phyloP scores from a whole-genome alignment of 2,113 vertebrate species.

The Microcebus ravelobensis region DNA sequence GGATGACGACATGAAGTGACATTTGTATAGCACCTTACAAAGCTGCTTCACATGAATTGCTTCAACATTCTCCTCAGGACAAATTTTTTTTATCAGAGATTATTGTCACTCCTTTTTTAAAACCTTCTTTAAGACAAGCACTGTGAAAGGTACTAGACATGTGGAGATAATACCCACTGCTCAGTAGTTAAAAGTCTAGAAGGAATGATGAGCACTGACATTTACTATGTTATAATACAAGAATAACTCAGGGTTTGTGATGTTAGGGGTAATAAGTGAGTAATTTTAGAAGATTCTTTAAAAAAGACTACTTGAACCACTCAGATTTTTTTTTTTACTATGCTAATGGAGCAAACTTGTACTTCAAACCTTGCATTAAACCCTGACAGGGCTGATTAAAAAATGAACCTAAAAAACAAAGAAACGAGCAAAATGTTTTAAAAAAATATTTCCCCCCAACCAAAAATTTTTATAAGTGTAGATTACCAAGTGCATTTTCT shows the following conservation, averaged over 20 bases:
- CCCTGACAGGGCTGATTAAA: neutral
- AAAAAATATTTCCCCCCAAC: neutral
- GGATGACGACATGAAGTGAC: neutral
- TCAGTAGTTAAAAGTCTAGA: neutral
- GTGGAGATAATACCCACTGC: neutral
- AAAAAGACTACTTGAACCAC: neutral
- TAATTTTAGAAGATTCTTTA: neutral
- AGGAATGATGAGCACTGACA: neutral
- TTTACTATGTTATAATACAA: neutral
- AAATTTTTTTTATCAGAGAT: neutral
- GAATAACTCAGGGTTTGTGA: fast-evolving
- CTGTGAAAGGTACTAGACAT: neutral
- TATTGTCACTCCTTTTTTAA: neutral
- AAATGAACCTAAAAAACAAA: neutral
- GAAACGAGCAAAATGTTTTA: neutral
- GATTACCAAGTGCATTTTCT: neutral
- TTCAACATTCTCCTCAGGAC: neutral
- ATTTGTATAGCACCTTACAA: no score
- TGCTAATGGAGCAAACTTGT: neutral
- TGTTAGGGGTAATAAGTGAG: neutral
- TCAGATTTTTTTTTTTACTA: neutral
- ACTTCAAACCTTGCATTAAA: neutral
- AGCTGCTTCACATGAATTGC: neutral
- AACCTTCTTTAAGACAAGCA: neutral
- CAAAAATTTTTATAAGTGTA: neutral